These are phyloP conservation scores for Smutsia gigantea DNA, from an alignment of 2,797 vertebrate species.

Conservation along the genomic window DNA sequence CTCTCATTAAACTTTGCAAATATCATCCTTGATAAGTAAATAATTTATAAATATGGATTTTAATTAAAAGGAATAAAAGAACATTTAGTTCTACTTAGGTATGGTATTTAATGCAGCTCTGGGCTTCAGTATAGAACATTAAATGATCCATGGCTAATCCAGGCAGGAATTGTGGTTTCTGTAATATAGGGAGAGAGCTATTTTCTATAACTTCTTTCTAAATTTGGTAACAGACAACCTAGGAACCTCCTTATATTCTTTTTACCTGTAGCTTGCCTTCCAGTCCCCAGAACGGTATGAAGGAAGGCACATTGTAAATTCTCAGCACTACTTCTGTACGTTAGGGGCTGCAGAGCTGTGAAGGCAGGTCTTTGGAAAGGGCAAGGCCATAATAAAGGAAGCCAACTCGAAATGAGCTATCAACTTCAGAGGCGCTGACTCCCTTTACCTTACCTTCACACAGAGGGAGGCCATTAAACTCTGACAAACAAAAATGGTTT, in stretches of 20 bases:
- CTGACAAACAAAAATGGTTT: conserved; percentile 48
- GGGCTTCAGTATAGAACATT: background rate
- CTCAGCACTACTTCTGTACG: background rate
- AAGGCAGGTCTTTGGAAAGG: conserved; percentile 51
- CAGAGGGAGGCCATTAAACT: conserved; percentile 29
- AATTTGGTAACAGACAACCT: background rate
- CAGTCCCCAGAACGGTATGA: background rate
- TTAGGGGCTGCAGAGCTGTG: background rate
- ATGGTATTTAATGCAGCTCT: background rate
- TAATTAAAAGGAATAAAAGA: conserved; percentile 45
- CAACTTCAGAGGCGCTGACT: background rate
- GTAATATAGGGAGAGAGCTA: background rate
- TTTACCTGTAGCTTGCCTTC: background rate
- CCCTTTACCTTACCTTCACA: background rate
- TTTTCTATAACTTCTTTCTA: background rate
- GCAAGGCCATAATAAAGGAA: conserved; percentile 35
- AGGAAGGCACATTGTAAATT: background rate
- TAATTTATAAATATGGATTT: conserved; percentile 53
- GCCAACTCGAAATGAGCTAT: conserved; percentile 24
- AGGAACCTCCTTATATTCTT: background rate
- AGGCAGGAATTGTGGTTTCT: background rate
- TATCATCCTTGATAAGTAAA: conserved; percentile 56
- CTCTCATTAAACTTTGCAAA: conserved; percentile 47
- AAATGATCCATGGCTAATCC: background rate
- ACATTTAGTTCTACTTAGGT: background rate